Evolutionary conservation across 2,113 vertebrate genomes (phyloP).

Genomic region (Sylvietta virens): DNA sequence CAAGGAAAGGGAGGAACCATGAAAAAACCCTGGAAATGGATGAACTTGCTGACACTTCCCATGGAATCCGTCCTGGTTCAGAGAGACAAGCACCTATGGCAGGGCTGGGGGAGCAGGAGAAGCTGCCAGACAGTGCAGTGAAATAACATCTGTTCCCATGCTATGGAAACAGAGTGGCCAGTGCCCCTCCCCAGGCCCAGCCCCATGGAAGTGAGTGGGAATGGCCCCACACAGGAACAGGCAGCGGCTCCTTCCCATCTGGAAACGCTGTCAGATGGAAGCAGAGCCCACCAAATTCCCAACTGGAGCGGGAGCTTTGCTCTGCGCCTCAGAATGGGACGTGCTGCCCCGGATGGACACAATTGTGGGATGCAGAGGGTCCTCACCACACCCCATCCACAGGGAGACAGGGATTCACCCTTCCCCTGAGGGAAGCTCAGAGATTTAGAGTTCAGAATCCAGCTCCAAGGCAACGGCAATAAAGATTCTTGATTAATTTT

Average conservation of each 20-base stretch:
- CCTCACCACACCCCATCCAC: neutral
- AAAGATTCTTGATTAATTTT: neutral
- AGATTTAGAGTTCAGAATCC: neutral
- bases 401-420: neutral
- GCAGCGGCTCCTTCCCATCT: constrained; percentile 57
- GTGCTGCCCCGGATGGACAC: neutral
- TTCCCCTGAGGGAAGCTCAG: neutral
- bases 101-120: neutral
- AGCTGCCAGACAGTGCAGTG: neutral
- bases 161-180: neutral
- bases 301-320: neutral
- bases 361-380: accelerated
- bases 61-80: constrained; percentile 46
- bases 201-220: neutral
- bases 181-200: neutral
- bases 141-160: neutral
- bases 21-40: constrained; percentile 36
- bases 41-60: constrained; percentile 51
- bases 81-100: neutral
- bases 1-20: neutral
- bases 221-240: neutral
- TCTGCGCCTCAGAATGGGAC: neutral
- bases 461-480: accelerated
- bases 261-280: constrained; percentile 64
- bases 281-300: constrained; percentile 65